phyloP scores from a whole-genome alignment of 2,888 invertebrate species.

The Andrena bucephala region DNA sequence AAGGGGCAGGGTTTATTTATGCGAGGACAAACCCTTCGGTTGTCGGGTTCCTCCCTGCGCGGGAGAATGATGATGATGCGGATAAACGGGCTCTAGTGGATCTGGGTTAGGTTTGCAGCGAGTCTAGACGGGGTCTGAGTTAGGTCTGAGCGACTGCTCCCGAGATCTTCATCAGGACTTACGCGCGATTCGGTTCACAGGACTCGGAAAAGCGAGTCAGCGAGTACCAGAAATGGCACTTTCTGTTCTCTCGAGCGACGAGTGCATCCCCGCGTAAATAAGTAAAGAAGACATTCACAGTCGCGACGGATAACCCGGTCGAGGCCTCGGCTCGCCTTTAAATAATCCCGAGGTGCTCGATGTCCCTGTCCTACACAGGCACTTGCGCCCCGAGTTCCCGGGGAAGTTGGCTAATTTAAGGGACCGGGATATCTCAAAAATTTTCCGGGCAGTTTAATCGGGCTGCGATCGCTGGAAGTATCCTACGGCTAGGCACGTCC shows the following conservation, averaged over 20 bases:
- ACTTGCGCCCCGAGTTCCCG: slow-evolving; percentile 21
- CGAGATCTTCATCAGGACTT: no score
- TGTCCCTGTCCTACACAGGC: neutral
- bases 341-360: slow-evolving; percentile 42
- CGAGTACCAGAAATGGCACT: neutral
- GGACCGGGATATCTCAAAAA: slow-evolving; percentile 49
- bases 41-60: neutral
- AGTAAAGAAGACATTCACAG: slow-evolving; percentile 42
- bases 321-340: slow-evolving; percentile 23
- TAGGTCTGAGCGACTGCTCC: no score
- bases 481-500: neutral
- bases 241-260: neutral
- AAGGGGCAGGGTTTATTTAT: slow-evolving; percentile 20
- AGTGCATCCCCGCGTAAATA: slow-evolving; percentile 45
- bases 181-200: no score
- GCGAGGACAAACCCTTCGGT: slow-evolving; percentile 12
- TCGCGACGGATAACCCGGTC: slow-evolving; percentile 51
- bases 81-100: neutral
- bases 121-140: no score
- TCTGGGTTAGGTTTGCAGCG: no score
- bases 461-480: slow-evolving; percentile 28
- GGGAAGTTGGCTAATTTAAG: slow-evolving; percentile 44
- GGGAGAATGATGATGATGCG: neutral
- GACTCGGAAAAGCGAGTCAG: neutral
- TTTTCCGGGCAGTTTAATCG: slow-evolving; percentile 54